Evolutionary conservation across 2,888 invertebrate species (phyloP).

Genomic region (Drosophila hamatofila): DNA sequence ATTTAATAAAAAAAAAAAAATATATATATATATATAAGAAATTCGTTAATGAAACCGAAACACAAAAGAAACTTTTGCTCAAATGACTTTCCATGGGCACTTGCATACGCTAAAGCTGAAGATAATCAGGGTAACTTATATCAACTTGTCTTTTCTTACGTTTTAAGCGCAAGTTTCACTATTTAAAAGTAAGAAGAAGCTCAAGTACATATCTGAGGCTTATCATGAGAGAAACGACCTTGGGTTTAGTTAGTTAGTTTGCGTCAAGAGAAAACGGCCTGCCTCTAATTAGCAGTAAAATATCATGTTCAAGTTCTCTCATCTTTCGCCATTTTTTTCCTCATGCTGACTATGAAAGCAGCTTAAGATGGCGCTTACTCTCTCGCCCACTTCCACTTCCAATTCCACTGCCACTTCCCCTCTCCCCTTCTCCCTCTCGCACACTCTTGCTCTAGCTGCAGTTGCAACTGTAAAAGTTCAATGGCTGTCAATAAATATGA

Average conservation of each 20-base stretch:
- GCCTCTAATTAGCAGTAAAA: conserved; percentile 54
- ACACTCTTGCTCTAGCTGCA: background rate
- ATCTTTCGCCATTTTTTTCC: conserved; percentile 37
- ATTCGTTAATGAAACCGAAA: no score
- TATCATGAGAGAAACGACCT: conserved; percentile 25
- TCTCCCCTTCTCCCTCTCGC: background rate
- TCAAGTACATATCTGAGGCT: conserved; percentile 8
- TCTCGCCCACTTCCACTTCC: conserved; percentile 7
- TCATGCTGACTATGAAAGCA: conserved; percentile 21
- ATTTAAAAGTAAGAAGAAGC: background rate
- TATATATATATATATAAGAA: background rate
- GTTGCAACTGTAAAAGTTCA: conserved; percentile 55
- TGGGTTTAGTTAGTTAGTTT: conserved; percentile 37
- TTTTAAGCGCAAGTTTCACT: background rate
- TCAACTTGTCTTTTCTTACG: background rate
- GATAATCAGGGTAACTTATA: conserved; percentile 6
- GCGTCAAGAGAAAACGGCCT: conserved; percentile 36
- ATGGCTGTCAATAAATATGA: conserved; percentile 69
- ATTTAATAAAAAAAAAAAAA: no score
- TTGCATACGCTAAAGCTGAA: background rate
- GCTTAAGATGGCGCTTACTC: conserved; percentile 24
- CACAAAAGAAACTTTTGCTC: background rate
- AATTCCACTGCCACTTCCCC: background rate
- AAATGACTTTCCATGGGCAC: background rate
- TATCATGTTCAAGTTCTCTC: conserved; percentile 37